Base-by-base conservation (phyloP, 2,888 invertebrate genomes). In the Netelia fuscicornis region DNA sequence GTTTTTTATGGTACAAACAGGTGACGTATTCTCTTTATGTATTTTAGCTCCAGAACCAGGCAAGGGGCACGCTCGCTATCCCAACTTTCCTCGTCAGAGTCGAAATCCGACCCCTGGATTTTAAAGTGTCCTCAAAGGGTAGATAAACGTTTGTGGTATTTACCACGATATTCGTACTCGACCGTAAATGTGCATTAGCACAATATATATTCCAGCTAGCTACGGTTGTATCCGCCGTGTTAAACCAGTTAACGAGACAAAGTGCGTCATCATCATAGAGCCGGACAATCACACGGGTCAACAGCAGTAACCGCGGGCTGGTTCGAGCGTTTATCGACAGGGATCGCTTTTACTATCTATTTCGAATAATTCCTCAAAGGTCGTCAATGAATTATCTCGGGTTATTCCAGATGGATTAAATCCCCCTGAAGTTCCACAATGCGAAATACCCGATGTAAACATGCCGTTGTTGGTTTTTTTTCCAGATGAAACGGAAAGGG, bases 401-500 rank as follows among this genome's bases (percentile, higher is more conserved):
- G 72, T 77, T 60, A 65, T 74, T 11, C 13, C 2, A 65, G 65
- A 13, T 2, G 23, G 20, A 67, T 67, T 25, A 44, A 10, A 70
- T 52, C n/a, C 17, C 30, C 52, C 20, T 23, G 71, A 70, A 70
- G 48, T 75, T 42, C 13, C 13, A 25, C 37, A 6, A 37, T 37
- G 37, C 37, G 37, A 37, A 6, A 37, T 37, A 37, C 6, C 5
- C 37, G 37, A 37, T 37, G 37, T 37, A 37, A 37, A 37, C 37
- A 37, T 6, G 6, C 0, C 5, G 6, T 8, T 6, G 37, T 62
- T 62, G 56, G 20, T 20, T 48, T 42, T 9, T 67, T 67, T 77
- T 80, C 11, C 67, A 88, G 88, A 75, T 62, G 72, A 84, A 17
- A 56, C 68, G 17, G 72, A 89, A 56, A 83, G 80, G 65, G 83